Conservation (phyloP, 2,888 invertebrate species). For the Drosophila ezoana region DNA sequence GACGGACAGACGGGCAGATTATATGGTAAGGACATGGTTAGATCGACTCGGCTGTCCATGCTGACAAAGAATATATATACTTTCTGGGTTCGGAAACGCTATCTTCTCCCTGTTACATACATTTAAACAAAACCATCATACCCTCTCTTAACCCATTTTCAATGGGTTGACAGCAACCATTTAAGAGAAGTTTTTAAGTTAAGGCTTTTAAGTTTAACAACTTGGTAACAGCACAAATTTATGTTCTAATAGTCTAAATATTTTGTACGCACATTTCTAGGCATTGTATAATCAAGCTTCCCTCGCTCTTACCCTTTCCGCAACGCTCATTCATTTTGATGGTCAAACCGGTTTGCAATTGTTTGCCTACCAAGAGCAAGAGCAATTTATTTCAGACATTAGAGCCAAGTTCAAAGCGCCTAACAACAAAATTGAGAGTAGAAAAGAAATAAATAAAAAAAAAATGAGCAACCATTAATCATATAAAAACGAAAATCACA, state of each 20-base stretch:
- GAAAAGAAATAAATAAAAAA: constrained; percentile 12
- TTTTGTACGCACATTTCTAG: neutral
- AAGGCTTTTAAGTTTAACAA: neutral
- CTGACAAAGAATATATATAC: no score
- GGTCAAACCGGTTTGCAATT: constrained; percentile 67
- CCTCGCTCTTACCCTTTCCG: constrained; percentile 4
- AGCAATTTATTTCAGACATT: constrained; percentile 50
- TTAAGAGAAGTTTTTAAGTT: neutral
- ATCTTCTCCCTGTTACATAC: no score
- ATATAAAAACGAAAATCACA: constrained; percentile 42
- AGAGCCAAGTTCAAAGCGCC: constrained; percentile 49
- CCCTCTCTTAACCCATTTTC: no score
- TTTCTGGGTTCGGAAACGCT: no score
- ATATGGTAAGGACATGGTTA: no score
- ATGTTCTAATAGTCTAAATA: neutral
- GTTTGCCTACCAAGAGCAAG: constrained; percentile 34
- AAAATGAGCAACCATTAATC: constrained; percentile 59
- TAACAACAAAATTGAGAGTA: constrained; percentile 15
- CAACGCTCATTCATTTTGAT: constrained; percentile 40
- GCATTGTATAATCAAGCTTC: constrained; percentile 28
- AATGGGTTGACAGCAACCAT: no score
- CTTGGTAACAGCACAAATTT: neutral
- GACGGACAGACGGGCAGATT: no score
- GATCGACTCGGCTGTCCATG: no score
- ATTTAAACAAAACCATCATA: no score